These are phyloP conservation scores for Cyrtonyx montezumae DNA, from an alignment of 2,113 vertebrate genomes.

Conservation along the genomic window DNA sequence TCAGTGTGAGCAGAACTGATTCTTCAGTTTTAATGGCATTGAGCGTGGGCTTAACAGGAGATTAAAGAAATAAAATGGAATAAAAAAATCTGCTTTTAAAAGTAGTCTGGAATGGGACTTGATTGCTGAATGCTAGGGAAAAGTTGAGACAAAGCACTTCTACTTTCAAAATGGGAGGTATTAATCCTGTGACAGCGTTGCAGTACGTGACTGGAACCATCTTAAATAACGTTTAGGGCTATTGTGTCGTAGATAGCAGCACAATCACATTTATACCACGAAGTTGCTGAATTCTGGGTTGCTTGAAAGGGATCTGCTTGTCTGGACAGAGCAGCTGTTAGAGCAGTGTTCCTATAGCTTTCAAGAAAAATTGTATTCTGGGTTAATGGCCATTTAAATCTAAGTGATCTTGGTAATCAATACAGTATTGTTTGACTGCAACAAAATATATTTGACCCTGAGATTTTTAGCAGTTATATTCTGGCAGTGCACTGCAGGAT, in stretches of 20 bases:
- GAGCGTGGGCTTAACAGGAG: neutral
- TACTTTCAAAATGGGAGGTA: neutral
- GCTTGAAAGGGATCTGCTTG: neutral
- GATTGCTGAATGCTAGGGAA: neutral
- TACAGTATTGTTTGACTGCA: neutral
- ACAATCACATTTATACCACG: neutral
- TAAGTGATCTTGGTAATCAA: neutral
- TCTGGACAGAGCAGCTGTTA: neutral
- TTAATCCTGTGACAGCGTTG: neutral
- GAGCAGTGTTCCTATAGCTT: neutral
- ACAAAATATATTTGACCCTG: neutral
- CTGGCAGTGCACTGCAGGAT: neutral
- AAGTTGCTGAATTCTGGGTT: neutral
- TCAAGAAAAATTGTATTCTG: neutral
- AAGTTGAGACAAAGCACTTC: conserved; percentile 20
- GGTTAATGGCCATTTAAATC: neutral
- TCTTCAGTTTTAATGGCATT: neutral
- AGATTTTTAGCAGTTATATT: neutral
- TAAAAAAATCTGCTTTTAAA: neutral
- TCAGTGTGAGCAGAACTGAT: neutral
- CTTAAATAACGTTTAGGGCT: neutral
- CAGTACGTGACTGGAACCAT: neutral
- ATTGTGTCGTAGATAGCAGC: neutral
- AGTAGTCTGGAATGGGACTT: neutral
- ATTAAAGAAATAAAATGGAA: neutral